Evolutionary conservation across 2,113 vertebrate species (phyloP), one percentile per base, ranked within the genome.

Genomic region (Centrocercus urophasianus): DNA sequence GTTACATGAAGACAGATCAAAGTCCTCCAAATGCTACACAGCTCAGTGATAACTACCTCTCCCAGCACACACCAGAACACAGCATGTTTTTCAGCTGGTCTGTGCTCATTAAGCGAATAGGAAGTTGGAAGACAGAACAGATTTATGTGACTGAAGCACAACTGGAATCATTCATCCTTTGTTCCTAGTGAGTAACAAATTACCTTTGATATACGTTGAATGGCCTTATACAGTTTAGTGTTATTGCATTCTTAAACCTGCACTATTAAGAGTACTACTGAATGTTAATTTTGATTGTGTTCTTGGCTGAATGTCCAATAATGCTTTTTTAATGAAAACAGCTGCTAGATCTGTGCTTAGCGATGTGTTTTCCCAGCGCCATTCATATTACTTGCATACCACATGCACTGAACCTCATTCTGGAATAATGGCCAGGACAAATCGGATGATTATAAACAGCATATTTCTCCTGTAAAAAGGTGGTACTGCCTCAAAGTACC

Each of bases 281-380:
- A 54, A 72, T 36, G 67, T 22, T 93, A 74, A 84, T 82, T 80
- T 85, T 82, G 65, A 36, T 50, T 56, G 48, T 48, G 25, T 79
- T 84, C 72, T 88, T 93, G 87, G 89, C 83, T 17, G 8, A 63
- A 45, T n/a, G 25, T 91, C 70, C 77, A 85, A 8, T 89, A 90
- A 54, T 71, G 64, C 52, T 78, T 30, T 67, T 91, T 91, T 95
- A 96, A 97, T 93, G 93, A 94, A 96, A 97, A 88, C 88, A 96
- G 89, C 94, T 97, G 93, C 50, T 93, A 86, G 71, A 57, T 92
- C 54, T 85, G 66, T 76, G 75, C 45, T 83, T 43, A 72, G 87
- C 86, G 67, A 13, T 70, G 83, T 82, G 91, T 75, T 95, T 93
- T 54, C 91, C 84, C 91, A 59, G 70, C 86, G 89, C 73, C 65